Evolutionary conservation across 2,888 invertebrate species (phyloP).

Genomic region (Eucriotettix oculatus): DNA sequence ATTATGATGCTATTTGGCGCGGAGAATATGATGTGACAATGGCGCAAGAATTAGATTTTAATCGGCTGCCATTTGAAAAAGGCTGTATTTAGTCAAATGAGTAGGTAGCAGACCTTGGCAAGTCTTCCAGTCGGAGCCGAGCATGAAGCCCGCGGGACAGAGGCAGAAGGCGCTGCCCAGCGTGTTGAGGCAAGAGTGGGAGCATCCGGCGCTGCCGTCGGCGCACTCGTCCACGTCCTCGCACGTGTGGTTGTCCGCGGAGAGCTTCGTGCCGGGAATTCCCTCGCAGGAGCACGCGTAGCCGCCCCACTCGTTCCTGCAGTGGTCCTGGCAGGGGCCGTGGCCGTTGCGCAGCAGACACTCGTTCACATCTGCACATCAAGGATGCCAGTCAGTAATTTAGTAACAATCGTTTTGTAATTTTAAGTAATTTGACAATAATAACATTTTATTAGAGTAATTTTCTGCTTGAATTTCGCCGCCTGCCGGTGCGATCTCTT

Average conservation of each 20-base stretch:
- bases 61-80: too few species aligned
- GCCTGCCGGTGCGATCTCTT: too few species aligned
- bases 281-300: constrained; percentile 39
- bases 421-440: too few species aligned
- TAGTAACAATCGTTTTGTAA: too few species aligned
- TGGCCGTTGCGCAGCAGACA: constrained; percentile 42
- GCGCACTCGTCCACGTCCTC: constrained; percentile 23
- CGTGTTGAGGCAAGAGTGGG: constrained; percentile 30
- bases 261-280: constrained; percentile 35
- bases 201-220: constrained; percentile 22
- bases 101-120: constrained; percentile 11
- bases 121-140: constrained; percentile 12
- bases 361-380: constrained; percentile 38
- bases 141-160: constrained; percentile 10
- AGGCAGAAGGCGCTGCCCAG: constrained; percentile 23
- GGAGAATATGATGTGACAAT: too few species aligned
- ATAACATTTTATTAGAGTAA: too few species aligned
- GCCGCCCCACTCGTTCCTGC: constrained; percentile 37
- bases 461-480: too few species aligned
- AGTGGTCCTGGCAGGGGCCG: constrained; percentile 47
- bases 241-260: constrained; percentile 22
- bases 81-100: too few species aligned
- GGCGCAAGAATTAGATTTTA: too few species aligned
- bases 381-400: too few species aligned
- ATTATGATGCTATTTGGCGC: too few species aligned